Conservation (phyloP, 2,888 invertebrate genomes). For the Tinea trinotella region DNA sequence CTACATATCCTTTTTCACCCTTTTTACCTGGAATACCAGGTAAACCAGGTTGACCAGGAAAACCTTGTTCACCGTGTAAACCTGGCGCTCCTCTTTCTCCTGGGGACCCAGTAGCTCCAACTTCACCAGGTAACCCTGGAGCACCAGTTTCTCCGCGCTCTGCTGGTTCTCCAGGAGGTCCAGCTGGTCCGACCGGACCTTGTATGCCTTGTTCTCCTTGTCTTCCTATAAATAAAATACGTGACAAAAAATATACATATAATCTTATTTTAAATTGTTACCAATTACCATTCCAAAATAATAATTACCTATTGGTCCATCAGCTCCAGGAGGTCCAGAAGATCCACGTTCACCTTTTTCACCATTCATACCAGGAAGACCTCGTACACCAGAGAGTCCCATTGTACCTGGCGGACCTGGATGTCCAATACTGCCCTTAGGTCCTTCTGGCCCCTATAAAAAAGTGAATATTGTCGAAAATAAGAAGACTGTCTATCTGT, state of each 20-base stretch:
- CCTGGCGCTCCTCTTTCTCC: slow-evolving; percentile 84
- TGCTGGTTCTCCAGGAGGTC: slow-evolving; percentile 86
- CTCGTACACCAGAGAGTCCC: slow-evolving; percentile 80
- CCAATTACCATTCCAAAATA: slow-evolving; percentile 13
- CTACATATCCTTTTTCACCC: slow-evolving; percentile 80
- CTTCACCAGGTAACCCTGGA: slow-evolving; percentile 79
- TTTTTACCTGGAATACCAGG: slow-evolving; percentile 80
- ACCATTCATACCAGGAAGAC: slow-evolving; percentile 77
- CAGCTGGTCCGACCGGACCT: slow-evolving; percentile 81
- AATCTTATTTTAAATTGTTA: neutral
- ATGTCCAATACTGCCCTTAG: slow-evolving; percentile 79
- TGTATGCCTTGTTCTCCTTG: slow-evolving; percentile 84
- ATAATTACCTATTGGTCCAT: slow-evolving; percentile 78
- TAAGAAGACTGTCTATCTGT: no score
- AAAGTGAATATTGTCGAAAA: neutral
- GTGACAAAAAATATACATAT: no score
- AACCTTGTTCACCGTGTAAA: slow-evolving; percentile 77
- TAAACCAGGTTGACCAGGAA: slow-evolving; percentile 78
- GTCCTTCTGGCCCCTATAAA: slow-evolving; percentile 76
- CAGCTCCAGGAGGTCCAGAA: slow-evolving; percentile 79
- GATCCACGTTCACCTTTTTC: slow-evolving; percentile 84
- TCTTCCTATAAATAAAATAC: slow-evolving; percentile 53
- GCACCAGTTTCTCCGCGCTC: slow-evolving; percentile 84
- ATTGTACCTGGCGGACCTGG: slow-evolving; percentile 79
- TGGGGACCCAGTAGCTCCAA: slow-evolving; percentile 80